A percentile compares a stretch with the other conserved stretches of the same genome.
phyloP scores from a whole-genome alignment of 2,113 vertebrate genomes.

The Axis porcinus region DNA sequence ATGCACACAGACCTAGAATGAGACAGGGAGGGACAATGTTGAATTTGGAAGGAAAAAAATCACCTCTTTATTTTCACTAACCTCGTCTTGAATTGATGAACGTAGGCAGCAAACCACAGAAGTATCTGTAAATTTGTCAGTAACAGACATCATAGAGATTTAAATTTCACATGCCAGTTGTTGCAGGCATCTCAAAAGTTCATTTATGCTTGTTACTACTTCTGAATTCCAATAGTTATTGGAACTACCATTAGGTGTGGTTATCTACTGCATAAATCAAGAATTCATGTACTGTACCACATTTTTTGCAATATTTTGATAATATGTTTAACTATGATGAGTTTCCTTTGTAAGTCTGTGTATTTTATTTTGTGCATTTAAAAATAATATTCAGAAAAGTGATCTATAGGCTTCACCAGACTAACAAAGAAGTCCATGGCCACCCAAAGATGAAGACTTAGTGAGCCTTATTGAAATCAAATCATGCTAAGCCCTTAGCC shows the following conservation, averaged over 20 bases:
- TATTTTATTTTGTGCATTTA: slow-evolving; percentile 2
- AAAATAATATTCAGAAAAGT: slow-evolving; percentile 6
- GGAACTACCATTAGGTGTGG: neutral
- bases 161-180: neutral
- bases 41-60: neutral
- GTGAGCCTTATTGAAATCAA: neutral
- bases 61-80: neutral
- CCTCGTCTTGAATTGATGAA: neutral
- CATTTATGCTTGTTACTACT: neutral
- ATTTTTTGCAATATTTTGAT: neutral
- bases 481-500: neutral
- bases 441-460: neutral
- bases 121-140: neutral
- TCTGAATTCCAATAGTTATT: slow-evolving; percentile 20
- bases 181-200: neutral
- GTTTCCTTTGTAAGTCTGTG: neutral
- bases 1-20: neutral
- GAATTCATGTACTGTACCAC: neutral
- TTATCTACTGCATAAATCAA: slow-evolving; percentile 28
- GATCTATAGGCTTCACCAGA: neutral
- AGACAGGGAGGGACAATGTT: neutral
- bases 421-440: neutral
- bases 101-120: neutral
- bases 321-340: neutral
- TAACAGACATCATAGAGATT: neutral